Evolutionary conservation across 1,140 invertebrate species (phyloP), one percentile per base, ranked within the genome.

Genomic region (Leptopilina boulardi): DNA sequence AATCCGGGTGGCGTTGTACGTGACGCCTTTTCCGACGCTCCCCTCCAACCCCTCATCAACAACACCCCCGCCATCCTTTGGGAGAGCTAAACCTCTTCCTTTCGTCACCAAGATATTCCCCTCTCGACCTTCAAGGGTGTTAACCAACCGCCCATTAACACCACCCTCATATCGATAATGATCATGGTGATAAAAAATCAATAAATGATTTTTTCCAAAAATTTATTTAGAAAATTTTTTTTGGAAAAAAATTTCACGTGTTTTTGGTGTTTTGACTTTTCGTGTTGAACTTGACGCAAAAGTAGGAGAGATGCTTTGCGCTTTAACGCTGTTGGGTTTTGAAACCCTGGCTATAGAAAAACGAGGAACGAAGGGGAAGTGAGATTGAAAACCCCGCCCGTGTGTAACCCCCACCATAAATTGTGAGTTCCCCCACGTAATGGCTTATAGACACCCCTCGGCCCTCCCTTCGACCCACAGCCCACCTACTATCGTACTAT

Each of bases 61-160:
- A 66, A 66, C 59, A 66, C 59, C 59, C 59, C 59, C 59, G 59
- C 59, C 59, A 66, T 30, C 26, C 59, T n/a, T 3, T 4, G 2
- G 13, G 21, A 23, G 21, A 23, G 3, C 23, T 4, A 21, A 30
- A n/a, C 5, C 70, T 26, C 54, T 13, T 71, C 70, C 30, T 42
- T 74, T 70, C 71, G 44, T 54, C 71, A 41, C 54, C 75, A 44
- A 71, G 47, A 44, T 34, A 34, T 59, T 13, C 42, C 30, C 66
- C 54, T 11, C 59, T 72, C 83, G 38, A 66, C 10, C 78, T 76
- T 73, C 84, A 83, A 89, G 88, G 88, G 89, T 91, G 89, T 90
- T 91, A 91, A 90, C 89, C 89, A n/a, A 85, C 90, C 89, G 89
- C 89, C 89, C 88, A 89, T 90, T 89, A 89, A 89, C 88, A 88